Evolutionary conservation across 2,797 vertebrate genomes (phyloP).

Genomic region (Macropus fuliginosus): DNA sequence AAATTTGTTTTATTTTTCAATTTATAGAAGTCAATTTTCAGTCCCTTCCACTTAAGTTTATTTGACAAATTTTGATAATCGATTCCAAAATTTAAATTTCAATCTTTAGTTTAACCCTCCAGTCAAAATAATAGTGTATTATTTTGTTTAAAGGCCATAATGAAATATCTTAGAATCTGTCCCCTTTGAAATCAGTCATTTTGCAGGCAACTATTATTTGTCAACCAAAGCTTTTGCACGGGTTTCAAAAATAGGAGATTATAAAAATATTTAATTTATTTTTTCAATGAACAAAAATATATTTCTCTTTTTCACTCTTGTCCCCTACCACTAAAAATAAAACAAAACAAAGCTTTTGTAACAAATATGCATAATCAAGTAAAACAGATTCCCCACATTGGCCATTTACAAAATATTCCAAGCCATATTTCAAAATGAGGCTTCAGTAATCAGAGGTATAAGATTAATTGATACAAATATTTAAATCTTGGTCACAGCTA

Average conservation of each 20-base stretch:
- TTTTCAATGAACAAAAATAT: neutral
- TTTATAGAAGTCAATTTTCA: neutral
- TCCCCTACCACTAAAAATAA: neutral
- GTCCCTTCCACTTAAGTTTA: neutral
- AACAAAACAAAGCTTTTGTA: neutral
- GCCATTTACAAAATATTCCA: neutral
- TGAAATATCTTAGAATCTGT: neutral
- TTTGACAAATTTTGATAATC: neutral
- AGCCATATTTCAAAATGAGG: neutral
- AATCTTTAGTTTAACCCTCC: neutral
- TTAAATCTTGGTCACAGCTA: neutral
- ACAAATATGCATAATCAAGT: neutral
- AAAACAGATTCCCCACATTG: neutral
- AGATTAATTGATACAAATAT: neutral
- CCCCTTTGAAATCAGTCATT: neutral
- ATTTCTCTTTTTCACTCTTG: neutral
- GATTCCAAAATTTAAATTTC: neutral
- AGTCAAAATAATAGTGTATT: neutral
- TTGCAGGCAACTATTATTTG: neutral
- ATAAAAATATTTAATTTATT: neutral
- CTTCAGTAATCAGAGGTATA: neutral
- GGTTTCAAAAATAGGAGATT: neutral
- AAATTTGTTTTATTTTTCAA: neutral
- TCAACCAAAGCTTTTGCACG: neutral
- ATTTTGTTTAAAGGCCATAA: neutral